Evolutionary conservation across 2,113 vertebrate genomes (phyloP).

Genomic region (Phaetusa simplex): DNA sequence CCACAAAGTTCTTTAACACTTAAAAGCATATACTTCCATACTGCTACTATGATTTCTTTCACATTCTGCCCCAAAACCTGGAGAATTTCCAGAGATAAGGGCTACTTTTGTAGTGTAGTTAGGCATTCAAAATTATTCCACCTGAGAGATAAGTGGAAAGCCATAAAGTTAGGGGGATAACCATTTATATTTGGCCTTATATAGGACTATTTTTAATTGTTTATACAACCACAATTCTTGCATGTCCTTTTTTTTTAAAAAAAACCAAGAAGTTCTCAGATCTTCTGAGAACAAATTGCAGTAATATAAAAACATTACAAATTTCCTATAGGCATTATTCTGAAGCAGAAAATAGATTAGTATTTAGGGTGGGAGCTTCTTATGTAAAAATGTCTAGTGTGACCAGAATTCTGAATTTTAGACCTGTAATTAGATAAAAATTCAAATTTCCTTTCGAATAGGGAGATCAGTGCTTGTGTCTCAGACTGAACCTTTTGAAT

Average conservation of each 20-base stretch:
- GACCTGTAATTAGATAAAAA: not conserved
- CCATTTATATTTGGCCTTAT: not conserved
- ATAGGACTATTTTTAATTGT: not conserved
- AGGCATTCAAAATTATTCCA: not conserved
- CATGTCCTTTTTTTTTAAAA: not conserved
- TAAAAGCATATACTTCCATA: not conserved
- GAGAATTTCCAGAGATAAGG: not conserved
- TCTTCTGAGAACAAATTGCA: not conserved
- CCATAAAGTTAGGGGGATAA: not conserved
- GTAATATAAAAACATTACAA: not conserved
- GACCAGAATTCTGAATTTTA: not conserved
- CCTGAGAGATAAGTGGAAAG: not conserved
- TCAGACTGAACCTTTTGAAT: not conserved
- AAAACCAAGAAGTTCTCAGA: not conserved
- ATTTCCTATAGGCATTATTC: not conserved
- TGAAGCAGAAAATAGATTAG: not conserved
- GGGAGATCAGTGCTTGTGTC: not conserved
- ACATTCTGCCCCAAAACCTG: not conserved
- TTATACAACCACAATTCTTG: not conserved
- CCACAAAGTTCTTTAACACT: not conserved
- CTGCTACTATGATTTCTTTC: not conserved
- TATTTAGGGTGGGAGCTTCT: not conserved
- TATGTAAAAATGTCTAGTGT: not conserved
- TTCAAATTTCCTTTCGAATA: not conserved
- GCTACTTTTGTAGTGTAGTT: not conserved